phyloP scores from a whole-genome alignment of 1,140 invertebrate species.

The Apis dorsata region DNA sequence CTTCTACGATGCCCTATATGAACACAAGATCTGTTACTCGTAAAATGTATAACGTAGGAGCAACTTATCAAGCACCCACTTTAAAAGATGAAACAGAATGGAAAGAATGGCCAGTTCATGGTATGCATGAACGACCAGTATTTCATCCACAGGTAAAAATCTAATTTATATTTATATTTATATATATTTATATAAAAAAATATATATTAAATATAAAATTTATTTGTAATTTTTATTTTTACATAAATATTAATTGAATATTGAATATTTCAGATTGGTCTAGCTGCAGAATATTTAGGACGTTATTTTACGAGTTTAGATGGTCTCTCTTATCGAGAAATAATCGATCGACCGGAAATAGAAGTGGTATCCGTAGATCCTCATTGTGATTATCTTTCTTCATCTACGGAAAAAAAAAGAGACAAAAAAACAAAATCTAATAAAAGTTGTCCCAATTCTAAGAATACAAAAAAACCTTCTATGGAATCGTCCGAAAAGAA shows the following conservation, averaged over 20 bases:
- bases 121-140: slow-evolving; percentile 76
- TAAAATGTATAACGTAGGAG: slow-evolving; percentile 73
- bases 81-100: slow-evolving; percentile 63
- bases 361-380: slow-evolving; percentile 65
- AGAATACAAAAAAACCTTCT: background rate
- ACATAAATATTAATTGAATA: too few relatives aligned
- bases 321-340: slow-evolving; percentile 61
- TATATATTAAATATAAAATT: background rate
- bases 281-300: slow-evolving; percentile 68
- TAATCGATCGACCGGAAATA: slow-evolving; percentile 56
- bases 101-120: slow-evolving; percentile 74
- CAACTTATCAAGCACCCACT: slow-evolving; percentile 72
- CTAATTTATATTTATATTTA: background rate
- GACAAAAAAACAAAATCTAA: background rate
- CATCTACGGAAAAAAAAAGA: slow-evolving; percentile 24
- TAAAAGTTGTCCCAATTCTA: background rate
- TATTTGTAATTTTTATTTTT: background rate
- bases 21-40: slow-evolving; percentile 74
- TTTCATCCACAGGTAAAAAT: slow-evolving; percentile 72
- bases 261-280: slow-evolving; percentile 60
- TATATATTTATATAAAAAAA: too few relatives aligned
- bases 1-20: slow-evolving; percentile 67
- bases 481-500: background rate
- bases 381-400: slow-evolving; percentile 22
- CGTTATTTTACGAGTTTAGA: slow-evolving; percentile 66